These are phyloP conservation scores for Lacerta bilineata DNA, from an alignment of 2,797 vertebrate species.

Conservation along the genomic window DNA sequence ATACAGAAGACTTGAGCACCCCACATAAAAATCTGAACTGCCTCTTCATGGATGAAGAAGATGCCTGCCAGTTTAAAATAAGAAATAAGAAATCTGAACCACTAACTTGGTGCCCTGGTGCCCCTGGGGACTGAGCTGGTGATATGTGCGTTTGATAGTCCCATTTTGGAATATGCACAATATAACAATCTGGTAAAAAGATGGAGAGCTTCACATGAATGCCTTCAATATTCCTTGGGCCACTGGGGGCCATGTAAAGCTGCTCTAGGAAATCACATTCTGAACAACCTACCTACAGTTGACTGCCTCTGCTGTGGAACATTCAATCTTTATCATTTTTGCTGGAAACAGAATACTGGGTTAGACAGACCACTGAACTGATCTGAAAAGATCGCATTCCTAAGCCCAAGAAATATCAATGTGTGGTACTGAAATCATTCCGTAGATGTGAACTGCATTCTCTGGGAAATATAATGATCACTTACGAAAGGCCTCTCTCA, in stretches of 20 bases:
- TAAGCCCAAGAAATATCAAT: not conserved
- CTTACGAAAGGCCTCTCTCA: too few relatives aligned
- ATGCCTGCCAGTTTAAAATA: too few relatives aligned
- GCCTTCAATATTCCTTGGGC: not conserved
- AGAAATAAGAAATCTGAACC: too few relatives aligned
- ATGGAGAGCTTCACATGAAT: not conserved
- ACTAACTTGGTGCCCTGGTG: too few relatives aligned
- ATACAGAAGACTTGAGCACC: too few relatives aligned
- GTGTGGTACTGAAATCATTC: not conserved
- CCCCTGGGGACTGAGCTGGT: too few relatives aligned
- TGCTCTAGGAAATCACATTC: not conserved
- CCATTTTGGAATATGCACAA: not conserved
- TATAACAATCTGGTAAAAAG: not conserved
- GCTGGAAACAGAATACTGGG: not conserved
- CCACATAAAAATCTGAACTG: too few relatives aligned
- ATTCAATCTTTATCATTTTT: not conserved
- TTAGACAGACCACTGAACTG: not conserved
- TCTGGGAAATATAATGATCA: too few relatives aligned
- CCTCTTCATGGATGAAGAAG: too few relatives aligned
- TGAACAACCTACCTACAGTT: not conserved
- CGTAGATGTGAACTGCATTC: too few relatives aligned
- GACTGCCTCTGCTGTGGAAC: not conserved
- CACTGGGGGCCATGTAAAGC: not conserved
- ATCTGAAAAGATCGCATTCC: not conserved
- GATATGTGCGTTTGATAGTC: not conserved